These are phyloP conservation scores for Anolis apletophallus DNA, from an alignment of 2,797 vertebrate genomes.

Conservation along the genomic window DNA sequence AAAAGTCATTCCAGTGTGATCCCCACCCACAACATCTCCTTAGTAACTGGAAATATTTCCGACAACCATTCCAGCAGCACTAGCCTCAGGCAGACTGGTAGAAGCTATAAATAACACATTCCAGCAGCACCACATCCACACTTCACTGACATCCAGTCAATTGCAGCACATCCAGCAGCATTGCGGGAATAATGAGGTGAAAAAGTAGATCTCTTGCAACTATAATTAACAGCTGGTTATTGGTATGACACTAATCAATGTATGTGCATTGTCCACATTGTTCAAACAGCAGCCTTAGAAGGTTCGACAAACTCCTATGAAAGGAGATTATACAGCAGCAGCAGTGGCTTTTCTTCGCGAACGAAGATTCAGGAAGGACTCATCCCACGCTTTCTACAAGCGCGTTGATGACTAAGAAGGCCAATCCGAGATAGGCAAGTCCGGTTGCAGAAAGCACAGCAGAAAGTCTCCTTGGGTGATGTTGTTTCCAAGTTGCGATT, in stretches of 20 bases:
- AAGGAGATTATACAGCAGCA: conserved; percentile 18
- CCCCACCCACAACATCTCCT: conserved; percentile 1
- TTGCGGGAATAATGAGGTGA: conserved; percentile 72
- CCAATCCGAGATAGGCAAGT: no score
- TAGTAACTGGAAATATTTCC: conserved; percentile 61
- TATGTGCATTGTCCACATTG: conserved; percentile 31
- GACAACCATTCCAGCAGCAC: conserved; percentile 61
- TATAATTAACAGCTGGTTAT: conserved; percentile 69
- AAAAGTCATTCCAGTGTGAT: conserved; percentile 46
- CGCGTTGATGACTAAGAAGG: no score
- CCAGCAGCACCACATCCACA: conserved; percentile 68
- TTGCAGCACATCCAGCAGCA: conserved; percentile 64
- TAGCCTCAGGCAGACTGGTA: conserved; percentile 70
- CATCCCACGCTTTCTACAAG: no score
- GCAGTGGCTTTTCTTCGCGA: no score
- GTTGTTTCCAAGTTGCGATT: no score
- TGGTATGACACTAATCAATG: conserved; percentile 35
- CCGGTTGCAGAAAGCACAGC: no score
- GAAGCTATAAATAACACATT: conserved; percentile 79
- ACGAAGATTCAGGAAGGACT: no score
- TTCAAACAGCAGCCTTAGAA: neutral
- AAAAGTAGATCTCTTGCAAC: conserved; percentile 55
- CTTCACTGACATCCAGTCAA: conserved; percentile 68
- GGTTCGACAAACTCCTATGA: conserved; percentile 25
- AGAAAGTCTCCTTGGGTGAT: no score